Conservation (phyloP, 2,888 invertebrate genomes). For the Timandra comae region DNA sequence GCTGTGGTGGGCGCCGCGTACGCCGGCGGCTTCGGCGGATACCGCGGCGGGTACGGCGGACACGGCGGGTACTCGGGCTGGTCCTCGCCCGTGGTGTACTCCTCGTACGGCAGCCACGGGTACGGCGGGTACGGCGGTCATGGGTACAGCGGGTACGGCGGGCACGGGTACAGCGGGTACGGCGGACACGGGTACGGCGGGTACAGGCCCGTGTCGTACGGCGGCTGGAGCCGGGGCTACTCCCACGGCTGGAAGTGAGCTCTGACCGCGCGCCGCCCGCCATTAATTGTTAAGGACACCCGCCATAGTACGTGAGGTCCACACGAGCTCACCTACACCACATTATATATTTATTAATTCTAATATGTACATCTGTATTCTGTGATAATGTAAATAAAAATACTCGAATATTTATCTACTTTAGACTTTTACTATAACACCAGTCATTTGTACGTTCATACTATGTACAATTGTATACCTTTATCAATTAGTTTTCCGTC, state of each 20-base stretch:
- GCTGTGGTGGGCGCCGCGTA: constrained; percentile 31
- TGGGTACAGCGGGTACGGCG: constrained; percentile 2
- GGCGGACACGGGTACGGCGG: background rate
- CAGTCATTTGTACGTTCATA: no score
- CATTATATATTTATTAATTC: no score
- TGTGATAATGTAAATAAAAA: constrained; percentile 1
- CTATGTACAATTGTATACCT: no score
- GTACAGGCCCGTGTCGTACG: background rate
- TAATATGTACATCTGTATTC: no score
- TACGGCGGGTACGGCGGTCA: constrained; percentile 2
- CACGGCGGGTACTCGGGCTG: constrained; percentile 7
- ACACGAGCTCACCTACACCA: background rate
- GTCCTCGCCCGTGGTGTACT: constrained; percentile 4
- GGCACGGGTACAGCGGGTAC: constrained; percentile 2
- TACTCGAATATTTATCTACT: background rate
- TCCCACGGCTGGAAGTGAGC: background rate
- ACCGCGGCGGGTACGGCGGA: constrained; percentile 6
- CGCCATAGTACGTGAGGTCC: no score
- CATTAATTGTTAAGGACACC: no score
- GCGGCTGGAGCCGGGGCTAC: background rate
- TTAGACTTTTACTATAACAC: no score
- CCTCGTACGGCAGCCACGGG: no score
- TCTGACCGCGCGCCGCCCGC: no score
- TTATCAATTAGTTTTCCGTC: no score
- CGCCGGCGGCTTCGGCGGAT: constrained; percentile 25